Conservation (phyloP, 2,113 vertebrate species). For the Eulemur rufifrons region DNA sequence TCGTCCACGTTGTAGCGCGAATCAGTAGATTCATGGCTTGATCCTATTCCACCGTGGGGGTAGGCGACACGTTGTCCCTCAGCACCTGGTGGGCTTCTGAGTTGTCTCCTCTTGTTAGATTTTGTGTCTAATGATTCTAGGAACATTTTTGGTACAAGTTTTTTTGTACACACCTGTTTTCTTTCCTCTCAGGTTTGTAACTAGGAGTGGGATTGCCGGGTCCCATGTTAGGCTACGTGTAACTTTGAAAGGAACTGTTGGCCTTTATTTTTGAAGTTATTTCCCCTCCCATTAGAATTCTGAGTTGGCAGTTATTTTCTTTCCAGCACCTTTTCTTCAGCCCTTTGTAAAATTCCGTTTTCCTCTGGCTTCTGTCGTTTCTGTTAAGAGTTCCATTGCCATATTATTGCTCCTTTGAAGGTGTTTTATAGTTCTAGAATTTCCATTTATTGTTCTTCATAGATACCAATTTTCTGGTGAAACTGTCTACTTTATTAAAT, state of each 20-base stretch:
- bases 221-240: background rate
- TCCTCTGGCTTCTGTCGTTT: background rate
- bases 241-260: background rate
- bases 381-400: background rate
- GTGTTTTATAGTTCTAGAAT: background rate
- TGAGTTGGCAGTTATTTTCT: no score
- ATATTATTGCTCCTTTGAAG: no score
- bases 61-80: rapidly evolving
- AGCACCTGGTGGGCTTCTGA: background rate
- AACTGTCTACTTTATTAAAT: background rate
- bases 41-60: rapidly evolving
- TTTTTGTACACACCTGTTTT: background rate
- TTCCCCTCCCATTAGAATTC: background rate
- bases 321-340: background rate
- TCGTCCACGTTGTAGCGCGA: no score
- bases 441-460: background rate
- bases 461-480: background rate
- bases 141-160: rapidly evolving
- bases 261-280: background rate
- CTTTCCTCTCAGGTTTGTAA: rapidly evolving
- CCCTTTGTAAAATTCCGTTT: rapidly evolving
- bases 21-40: background rate
- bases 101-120: background rate
- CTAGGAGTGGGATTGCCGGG: background rate
- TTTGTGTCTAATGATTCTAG: background rate